Base-by-base conservation (phyloP, 2,888 invertebrate genomes). In the Drosophila histrio region DNA sequence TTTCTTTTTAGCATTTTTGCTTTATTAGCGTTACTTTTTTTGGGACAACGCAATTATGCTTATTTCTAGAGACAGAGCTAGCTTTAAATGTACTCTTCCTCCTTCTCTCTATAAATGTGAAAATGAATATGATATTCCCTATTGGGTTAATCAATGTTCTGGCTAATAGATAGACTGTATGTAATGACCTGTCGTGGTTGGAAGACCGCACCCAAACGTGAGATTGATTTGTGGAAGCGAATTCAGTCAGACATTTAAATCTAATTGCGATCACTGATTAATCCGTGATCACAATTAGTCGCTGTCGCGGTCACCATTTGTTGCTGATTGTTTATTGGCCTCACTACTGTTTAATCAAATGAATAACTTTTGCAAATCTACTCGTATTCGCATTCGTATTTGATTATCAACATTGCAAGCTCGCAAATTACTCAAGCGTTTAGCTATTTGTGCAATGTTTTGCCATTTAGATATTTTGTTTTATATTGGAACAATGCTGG, bases 1-100 rank as follows among this genome's bases (percentile, higher is more conserved):
- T 86, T 86, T 83, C 77, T 78, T 86, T 86, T 80, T 60, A 65
- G 58, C 56, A 80, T 72, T 80, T 73, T 73, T 69, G 63, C 72
- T 59, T 62, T 82, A 79, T 85, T 86, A 83, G 65, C 57, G 65
- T 60, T 68, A 63, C 46, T 79, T 62, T 78, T 63, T 77, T 60
- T 65, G 68, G 80, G 59, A 60, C 86, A 79, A 21, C 36, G 72
- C 47, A 68, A 76, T 76, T 76, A 76, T 58, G 61, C 36, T 39
- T 22, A 54, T 43, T 61, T 69, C 21, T 44, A n/a, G n/a, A n/a
- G 26, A 8, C 21, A 38, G 15, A 6, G 17, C 9, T 7, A 24
- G 15, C 8, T 26, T 9, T 15, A 39, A 39, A 9, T 57, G 47
- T 38, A 22, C 24, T 22, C 49, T 32, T 47, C 26, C 21, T 38